Conservation (phyloP, 2,113 vertebrate genomes). For the Tor tambroides region DNA sequence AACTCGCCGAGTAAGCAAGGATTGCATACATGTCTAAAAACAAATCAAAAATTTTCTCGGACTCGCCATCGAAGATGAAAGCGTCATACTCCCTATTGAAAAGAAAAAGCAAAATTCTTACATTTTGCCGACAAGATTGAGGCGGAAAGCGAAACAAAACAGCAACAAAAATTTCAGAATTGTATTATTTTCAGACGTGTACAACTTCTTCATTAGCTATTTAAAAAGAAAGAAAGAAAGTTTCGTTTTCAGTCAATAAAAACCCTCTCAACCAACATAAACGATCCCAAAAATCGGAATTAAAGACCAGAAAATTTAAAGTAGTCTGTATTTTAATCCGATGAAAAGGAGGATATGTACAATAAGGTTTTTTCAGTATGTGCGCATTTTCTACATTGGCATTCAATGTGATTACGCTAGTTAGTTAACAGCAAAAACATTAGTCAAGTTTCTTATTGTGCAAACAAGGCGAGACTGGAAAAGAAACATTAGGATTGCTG, state of each 20-base stretch:
- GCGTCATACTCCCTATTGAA: too few species aligned
- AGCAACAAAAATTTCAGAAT: too few species aligned
- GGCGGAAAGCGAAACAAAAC: too few species aligned
- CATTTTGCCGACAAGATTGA: too few species aligned
- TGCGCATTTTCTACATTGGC: constrained; percentile 66
- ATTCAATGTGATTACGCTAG: constrained; percentile 83
- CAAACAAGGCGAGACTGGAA: constrained; percentile 82
- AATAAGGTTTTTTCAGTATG: too few species aligned
- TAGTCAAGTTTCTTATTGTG: constrained; percentile 87
- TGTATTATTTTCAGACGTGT: too few species aligned
- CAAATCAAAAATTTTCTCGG: too few species aligned
- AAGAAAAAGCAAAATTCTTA: too few species aligned
- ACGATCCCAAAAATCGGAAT: constrained; percentile 27
- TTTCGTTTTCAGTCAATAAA: background rate
- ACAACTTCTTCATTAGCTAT: too few species aligned
- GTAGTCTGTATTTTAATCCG: constrained; percentile 29
- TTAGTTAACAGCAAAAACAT: constrained; percentile 83
- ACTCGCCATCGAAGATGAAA: too few species aligned
- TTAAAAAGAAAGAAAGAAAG: constrained; percentile 48
- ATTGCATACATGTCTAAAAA: too few species aligned
- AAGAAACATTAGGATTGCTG: constrained; percentile 72
- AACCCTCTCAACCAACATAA: background rate
- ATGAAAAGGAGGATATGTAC: constrained; percentile 39
- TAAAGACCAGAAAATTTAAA: constrained; percentile 50
- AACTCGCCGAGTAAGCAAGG: too few species aligned